phyloP scores from a whole-genome alignment of 2,113 vertebrate genomes.

The Solea solea region DNA sequence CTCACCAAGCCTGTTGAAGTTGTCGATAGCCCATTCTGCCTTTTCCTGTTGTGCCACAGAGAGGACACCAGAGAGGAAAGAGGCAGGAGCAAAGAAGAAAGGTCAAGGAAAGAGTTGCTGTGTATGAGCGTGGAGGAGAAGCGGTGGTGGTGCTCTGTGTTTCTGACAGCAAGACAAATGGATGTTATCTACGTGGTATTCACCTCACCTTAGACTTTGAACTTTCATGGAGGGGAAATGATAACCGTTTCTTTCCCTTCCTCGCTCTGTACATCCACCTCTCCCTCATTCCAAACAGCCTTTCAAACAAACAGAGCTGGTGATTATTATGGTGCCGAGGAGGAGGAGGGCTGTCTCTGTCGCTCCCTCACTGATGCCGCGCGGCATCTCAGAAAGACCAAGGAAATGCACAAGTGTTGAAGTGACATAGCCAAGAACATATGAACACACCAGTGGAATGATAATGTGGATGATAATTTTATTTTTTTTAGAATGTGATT shows the following conservation, averaged over 20 bases:
- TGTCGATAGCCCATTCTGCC: constrained; percentile 53
- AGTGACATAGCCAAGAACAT: constrained; percentile 59
- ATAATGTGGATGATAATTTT: constrained; percentile 33
- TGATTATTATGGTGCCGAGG: constrained; percentile 78
- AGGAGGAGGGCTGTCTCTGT: constrained; percentile 51
- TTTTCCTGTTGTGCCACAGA: constrained; percentile 72
- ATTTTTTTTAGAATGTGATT: constrained; percentile 57
- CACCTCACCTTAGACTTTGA: constrained; percentile 60
- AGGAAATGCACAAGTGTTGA: constrained; percentile 68
- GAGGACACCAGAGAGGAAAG: constrained; percentile 40
- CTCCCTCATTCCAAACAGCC: constrained; percentile 58
- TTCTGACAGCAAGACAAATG: constrained; percentile 62
- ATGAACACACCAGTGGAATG: neutral
- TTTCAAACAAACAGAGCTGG: constrained; percentile 67
- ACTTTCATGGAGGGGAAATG: constrained; percentile 44
- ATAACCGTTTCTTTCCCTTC: constrained; percentile 43
- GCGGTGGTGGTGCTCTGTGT: constrained; percentile 15
- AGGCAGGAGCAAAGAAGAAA: constrained; percentile 37
- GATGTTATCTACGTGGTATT: constrained; percentile 54
- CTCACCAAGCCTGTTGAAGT: constrained; percentile 60
- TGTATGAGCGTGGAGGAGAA: constrained; percentile 46
- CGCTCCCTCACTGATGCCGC: constrained; percentile 59
- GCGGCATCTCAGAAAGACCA: constrained; percentile 59
- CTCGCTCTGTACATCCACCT: constrained; percentile 35
- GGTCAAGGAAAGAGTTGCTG: constrained; percentile 40